These are phyloP conservation scores for Achatina immaculata DNA, from an alignment of 1,140 invertebrate species.

Conservation along the genomic window DNA sequence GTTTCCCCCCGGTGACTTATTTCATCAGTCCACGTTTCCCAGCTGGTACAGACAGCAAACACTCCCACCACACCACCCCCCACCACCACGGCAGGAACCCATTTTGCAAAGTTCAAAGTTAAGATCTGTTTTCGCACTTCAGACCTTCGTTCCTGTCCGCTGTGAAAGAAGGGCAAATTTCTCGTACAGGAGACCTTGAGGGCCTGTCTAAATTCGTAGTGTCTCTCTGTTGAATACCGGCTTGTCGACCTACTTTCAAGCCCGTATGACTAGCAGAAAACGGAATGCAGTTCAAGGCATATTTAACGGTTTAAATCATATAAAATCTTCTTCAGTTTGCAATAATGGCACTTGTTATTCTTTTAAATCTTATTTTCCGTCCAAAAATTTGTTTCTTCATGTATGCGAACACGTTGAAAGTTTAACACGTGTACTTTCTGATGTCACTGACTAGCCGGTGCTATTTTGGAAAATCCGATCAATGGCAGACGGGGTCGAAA, in stretches of 20 bases:
- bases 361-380: neutral
- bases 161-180: neutral
- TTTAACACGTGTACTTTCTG: neutral
- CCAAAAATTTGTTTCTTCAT: too few relatives aligned
- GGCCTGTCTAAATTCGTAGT: neutral
- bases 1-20: too few relatives aligned
- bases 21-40: too few relatives aligned
- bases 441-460: neutral
- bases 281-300: too few relatives aligned
- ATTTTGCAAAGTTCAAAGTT: neutral
- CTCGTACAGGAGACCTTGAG: neutral
- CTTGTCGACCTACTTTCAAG: neutral
- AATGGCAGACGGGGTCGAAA: conserved; percentile 4
- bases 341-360: neutral
- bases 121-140: neutral
- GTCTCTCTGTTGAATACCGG: neutral
- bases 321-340: too few relatives aligned
- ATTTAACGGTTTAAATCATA: too few relatives aligned
- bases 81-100: too few relatives aligned
- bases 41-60: too few relatives aligned
- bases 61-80: too few relatives aligned
- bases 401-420: too few relatives aligned
- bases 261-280: too few relatives aligned
- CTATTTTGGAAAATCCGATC: conserved; percentile 6
- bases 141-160: neutral